A percentile compares a stretch with the other conserved stretches of the same genome.
These are phyloP conservation scores for Drosophila aff. DNA, from an alignment of 1,140 invertebrate species.

Conservation along the genomic window DNA sequence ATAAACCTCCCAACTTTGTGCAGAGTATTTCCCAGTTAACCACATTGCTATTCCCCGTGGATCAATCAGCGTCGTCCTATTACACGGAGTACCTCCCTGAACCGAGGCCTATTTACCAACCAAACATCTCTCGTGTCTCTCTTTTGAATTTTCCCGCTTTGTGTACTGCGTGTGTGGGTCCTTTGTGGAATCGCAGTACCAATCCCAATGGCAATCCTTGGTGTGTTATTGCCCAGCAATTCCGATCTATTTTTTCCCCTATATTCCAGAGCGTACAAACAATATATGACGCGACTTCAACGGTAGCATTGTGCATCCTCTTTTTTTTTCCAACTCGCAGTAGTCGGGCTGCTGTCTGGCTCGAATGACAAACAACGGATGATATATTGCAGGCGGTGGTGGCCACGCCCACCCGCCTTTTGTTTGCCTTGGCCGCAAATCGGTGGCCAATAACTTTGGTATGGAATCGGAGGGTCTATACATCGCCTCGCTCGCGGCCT, in stretches of 20 bases:
- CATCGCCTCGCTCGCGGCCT: conserved; percentile 11
- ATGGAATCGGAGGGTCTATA: conserved; percentile 7
- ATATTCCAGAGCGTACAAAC: conserved; percentile 48
- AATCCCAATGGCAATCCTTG: conserved; percentile 9
- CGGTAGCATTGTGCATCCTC: conserved; percentile 55
- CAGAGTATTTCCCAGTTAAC: not conserved
- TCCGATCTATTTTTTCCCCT: conserved; percentile 22
- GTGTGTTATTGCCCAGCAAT: conserved; percentile 52
- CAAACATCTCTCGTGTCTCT: conserved; percentile 57
- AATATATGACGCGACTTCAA: conserved; percentile 67
- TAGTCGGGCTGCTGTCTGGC: conserved; percentile 18
- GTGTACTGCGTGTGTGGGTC: conserved; percentile 53
- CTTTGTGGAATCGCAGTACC: conserved; percentile 49
- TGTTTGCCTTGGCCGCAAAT: conserved; percentile 76
- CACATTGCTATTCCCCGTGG: not conserved
- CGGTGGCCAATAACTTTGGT: conserved; percentile 68
- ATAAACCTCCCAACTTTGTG: not conserved
- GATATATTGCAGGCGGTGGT: conserved; percentile 60
- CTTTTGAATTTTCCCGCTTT: conserved; percentile 57
- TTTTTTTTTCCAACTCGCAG: conserved; percentile 2
- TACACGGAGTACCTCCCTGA: not conserved
- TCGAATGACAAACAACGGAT: conserved; percentile 63
- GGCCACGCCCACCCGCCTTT: conserved; percentile 63
- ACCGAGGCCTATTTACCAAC: conserved; percentile 46
- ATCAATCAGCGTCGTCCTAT: conserved; percentile 23